Percentiles rank a stretch among this genome's conserved stretches.
phyloP scores from a whole-genome alignment of 2,113 vertebrate genomes.

The Albula glossodonta region DNA sequence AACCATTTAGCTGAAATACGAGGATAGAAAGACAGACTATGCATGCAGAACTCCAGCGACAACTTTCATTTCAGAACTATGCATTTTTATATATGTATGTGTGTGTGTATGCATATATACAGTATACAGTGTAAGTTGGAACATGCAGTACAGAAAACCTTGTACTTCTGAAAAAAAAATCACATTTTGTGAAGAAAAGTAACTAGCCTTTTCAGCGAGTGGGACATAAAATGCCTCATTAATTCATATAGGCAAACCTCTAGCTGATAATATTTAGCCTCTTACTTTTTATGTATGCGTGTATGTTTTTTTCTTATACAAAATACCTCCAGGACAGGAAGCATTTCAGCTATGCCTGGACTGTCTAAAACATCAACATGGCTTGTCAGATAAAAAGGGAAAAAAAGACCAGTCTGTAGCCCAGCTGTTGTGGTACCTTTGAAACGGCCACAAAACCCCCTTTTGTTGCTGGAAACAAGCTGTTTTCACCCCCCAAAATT shows the following conservation, averaged over 20 bases:
- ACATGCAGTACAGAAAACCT: background rate
- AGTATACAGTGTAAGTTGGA: background rate
- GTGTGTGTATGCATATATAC: slow-evolving; percentile 36
- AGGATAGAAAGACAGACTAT: slow-evolving; percentile 80
- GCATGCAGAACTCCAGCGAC: slow-evolving; percentile 74
- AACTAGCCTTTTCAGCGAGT: background rate
- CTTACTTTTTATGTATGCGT: background rate
- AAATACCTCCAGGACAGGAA: slow-evolving; percentile 33
- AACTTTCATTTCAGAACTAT: slow-evolving; percentile 71
- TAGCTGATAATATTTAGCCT: slow-evolving; percentile 24
- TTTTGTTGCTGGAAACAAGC: slow-evolving; percentile 52
- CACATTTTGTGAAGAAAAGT: slow-evolving; percentile 3
- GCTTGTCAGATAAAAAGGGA: slow-evolving; percentile 42
- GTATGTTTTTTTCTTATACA: slow-evolving; percentile 13
- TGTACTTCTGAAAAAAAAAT: background rate
- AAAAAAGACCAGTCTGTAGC: slow-evolving; percentile 43
- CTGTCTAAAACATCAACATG: slow-evolving; percentile 36
- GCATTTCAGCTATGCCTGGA: slow-evolving; percentile 52
- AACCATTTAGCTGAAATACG: slow-evolving; percentile 90
- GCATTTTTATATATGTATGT: slow-evolving; percentile 67
- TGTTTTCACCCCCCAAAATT: slow-evolving; percentile 53
- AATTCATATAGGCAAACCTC: slow-evolving; percentile 15
- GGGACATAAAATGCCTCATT: slow-evolving; percentile 20
- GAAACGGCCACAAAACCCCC: slow-evolving; percentile 41
- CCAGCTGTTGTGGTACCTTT: slow-evolving; percentile 50